Percentiles rank a stretch among this genome's conserved stretches.
phyloP scores from a whole-genome alignment of 1,140 invertebrate genomes.

The Zaprionus kolodkinae region DNA sequence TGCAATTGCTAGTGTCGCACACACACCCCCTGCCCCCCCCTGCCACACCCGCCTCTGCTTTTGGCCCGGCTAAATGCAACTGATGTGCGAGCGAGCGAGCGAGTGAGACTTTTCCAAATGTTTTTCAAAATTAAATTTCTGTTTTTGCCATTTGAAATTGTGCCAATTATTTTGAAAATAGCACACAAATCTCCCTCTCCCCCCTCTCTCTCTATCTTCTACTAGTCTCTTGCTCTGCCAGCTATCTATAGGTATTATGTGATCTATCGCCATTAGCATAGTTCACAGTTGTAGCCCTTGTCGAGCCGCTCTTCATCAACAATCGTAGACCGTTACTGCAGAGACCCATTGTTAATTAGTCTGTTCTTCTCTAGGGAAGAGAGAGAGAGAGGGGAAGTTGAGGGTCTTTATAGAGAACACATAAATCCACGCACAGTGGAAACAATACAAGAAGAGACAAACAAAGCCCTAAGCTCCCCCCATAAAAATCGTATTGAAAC shows the following conservation, averaged over 20 bases:
- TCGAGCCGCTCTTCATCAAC: constrained; percentile 12
- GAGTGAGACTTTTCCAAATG: constrained; percentile 40
- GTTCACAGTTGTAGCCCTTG: constrained; percentile 20
- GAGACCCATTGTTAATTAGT: constrained; percentile 45
- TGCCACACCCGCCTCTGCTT: background rate
- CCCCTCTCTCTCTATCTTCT: background rate
- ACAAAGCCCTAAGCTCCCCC: constrained; percentile 29
- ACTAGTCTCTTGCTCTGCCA: background rate
- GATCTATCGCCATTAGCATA: constrained; percentile 41
- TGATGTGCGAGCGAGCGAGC: background rate
- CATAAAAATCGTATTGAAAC: constrained; percentile 27
- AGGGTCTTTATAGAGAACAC: constrained; percentile 5
- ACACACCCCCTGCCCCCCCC: too few relatives aligned
- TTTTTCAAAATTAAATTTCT: constrained; percentile 34
- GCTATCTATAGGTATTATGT: constrained; percentile 38
- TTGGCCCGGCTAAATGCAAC: constrained; percentile 31
- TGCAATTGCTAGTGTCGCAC: background rate
- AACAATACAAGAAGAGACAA: constrained; percentile 4
- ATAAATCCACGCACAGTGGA: constrained; percentile 24
- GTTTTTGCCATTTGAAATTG: constrained; percentile 57
- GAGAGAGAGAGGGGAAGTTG: background rate
- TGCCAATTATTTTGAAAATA: constrained; percentile 76
- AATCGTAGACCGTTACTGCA: constrained; percentile 35
- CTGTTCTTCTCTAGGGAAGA: constrained; percentile 7
- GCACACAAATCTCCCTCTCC: constrained; percentile 48